Base-by-base conservation (phyloP, 2,113 vertebrate species). In the Rhegmatorhina hoffmannsi region DNA sequence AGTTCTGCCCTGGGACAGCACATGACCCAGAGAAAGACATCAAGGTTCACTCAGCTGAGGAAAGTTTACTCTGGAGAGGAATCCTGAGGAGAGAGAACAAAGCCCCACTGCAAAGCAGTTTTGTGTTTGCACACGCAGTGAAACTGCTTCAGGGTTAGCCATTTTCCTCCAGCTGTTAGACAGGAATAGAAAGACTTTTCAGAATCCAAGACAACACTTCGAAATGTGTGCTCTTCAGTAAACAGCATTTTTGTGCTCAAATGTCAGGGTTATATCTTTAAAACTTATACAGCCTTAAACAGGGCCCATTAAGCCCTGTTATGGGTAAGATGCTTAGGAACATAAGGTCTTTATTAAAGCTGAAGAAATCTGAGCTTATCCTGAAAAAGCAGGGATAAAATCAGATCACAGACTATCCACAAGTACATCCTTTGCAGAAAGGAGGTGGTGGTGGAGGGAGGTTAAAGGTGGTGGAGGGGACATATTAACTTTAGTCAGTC, bases 351-450 rank as follows among this genome's bases (percentile, higher is more conserved):
- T 90, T 96, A 96, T 80, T 81, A 93, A 91, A 97, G 90, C 96
- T 92, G 96, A 67, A 95, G 89, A 96, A 97, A 97, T 97, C 96
- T 62, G 23, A 79, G 84, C n/a, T 96, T 92, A 97, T 96, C 96
- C 91, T 55, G 76, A 44, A 91, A 97, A 97, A 95, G 82, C 87
- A 72, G 3, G 87, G 96, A 96, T 97, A 84, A 97, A 95, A 55
- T 81, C 75, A 82, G 92, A 92, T 94, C 94, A 82, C 40, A 66
- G 60, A 7, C 59, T 88, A 63, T 28, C 36, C 60, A 60, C 74
- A 90, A 84, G 84, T 58, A 82, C 89, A 89, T 83, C 72, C 67
- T 92, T 68, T 69, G 28, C 50, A 90, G 81, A 58, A 79, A 46
- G 52, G 75, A 69, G 68, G 12, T 33, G 47, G 33, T 40, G 18